A percentile compares a stretch with the other conserved stretches of the same genome.
phyloP scores from a whole-genome alignment of 2,113 vertebrate species.

The Rhinopomastus cyanomelas region DNA sequence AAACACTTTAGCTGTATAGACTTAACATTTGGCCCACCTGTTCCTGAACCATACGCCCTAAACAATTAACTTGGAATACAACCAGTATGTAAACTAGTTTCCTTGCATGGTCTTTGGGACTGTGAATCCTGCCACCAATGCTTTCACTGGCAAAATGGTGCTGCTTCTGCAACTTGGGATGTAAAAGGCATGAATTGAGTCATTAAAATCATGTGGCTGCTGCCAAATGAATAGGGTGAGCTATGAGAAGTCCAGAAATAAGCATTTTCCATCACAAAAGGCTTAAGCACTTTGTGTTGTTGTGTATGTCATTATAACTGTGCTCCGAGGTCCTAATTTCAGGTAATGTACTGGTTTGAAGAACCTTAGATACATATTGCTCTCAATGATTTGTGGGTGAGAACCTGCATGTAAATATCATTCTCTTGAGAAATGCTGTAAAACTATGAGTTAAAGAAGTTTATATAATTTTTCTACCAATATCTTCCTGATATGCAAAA shows the following conservation, averaged over 20 bases:
- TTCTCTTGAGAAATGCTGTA: background rate
- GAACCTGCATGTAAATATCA: background rate
- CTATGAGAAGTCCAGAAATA: background rate
- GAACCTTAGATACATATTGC: background rate
- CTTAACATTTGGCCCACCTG: background rate
- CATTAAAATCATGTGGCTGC: background rate
- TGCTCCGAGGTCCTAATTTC: background rate
- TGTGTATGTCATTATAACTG: background rate
- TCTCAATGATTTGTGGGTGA: background rate
- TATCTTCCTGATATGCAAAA: background rate
- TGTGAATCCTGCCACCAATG: background rate
- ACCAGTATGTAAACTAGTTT: background rate
- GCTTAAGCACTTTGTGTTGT: background rate
- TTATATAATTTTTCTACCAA: background rate
- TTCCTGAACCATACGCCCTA: background rate
- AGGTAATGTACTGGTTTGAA: background rate
- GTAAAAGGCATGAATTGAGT: background rate
- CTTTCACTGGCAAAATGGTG: background rate
- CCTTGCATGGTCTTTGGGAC: background rate
- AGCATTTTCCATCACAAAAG: background rate
- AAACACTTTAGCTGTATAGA: background rate
- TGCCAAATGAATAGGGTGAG: background rate
- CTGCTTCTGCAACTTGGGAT: background rate
- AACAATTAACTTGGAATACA: background rate
- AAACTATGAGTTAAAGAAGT: background rate